phyloP scores from a whole-genome alignment of 2,888 invertebrate species.

The Ischnura elegans region DNA sequence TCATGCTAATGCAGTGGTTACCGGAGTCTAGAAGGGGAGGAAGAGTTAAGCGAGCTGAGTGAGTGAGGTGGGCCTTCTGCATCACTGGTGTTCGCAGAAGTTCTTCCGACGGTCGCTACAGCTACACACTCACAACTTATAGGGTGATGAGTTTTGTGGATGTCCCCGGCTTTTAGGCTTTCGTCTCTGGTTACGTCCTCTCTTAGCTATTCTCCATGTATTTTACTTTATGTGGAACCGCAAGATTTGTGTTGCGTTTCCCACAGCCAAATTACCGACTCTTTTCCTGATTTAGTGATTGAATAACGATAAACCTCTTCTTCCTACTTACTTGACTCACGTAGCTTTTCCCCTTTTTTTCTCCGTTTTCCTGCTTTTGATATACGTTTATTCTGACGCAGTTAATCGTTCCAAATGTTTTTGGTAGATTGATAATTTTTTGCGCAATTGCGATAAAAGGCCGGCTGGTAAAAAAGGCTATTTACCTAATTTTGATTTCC shows the following conservation, averaged over 20 bases:
- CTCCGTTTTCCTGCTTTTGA: too few relatives aligned
- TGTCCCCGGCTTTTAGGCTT: neutral
- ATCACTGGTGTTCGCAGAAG: neutral
- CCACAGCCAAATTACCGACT: too few relatives aligned
- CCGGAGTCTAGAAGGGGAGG: neutral
- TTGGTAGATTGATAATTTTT: too few relatives aligned
- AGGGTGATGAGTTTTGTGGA: neutral
- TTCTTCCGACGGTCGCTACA: neutral
- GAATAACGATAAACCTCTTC: too few relatives aligned
- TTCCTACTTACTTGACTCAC: too few relatives aligned
- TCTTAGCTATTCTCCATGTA: neutral
- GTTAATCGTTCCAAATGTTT: too few relatives aligned
- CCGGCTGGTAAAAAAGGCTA: too few relatives aligned
- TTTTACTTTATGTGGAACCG: neutral
- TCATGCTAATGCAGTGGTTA: constrained; percentile 17
- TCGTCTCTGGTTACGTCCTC: neutral
- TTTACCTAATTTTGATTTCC: too few relatives aligned
- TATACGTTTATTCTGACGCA: too few relatives aligned
- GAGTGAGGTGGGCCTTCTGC: neutral
- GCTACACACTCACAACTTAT: neutral
- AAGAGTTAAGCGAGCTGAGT: neutral
- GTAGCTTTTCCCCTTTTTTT: too few relatives aligned
- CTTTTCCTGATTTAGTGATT: too few relatives aligned
- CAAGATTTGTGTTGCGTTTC: neutral
- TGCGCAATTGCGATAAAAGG: too few relatives aligned